Evolutionary conservation across 2,797 vertebrate species (phyloP), one percentile per base, ranked within the genome.

Genomic region (Dromococcyx pavoninus): DNA sequence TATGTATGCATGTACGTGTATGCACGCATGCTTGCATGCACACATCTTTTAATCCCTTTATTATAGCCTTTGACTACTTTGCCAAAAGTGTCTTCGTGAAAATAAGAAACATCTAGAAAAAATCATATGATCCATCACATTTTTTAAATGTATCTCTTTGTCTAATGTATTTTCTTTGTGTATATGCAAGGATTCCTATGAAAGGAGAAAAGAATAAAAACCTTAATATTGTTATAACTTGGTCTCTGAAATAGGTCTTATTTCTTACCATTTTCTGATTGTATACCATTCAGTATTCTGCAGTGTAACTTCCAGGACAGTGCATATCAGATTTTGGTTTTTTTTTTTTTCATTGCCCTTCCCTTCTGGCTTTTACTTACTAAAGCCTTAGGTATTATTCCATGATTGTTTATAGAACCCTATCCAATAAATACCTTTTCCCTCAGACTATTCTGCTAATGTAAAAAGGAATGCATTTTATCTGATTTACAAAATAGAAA

Each of bases 331-430:
- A 74, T 39, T 23, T 46, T 50, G 46, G 46, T 48, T 48, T 62
- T 85, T 16, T 87, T 71, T 75, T 71, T 77, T 71, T 77, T 74
- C 32, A 53, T 76, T 80, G 22, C 64, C 3, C 32, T 77, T 88
- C 27, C 25, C 37, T 69, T 92, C 50, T 86, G 73, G n/a, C 39
- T 93, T 75, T 66, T 50, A 53, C 51, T 90, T 81, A 64, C 46
- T 67, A 61, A 91, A 72, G 22, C 39, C 33, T 32, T 75, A 53
- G 41, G 25, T 81, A 92, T 93, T 86, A 77, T 85, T 86, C 39
- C 71, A 67, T 58, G 60, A 77, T 82, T 94, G 75, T 80, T 96
- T 93, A 91, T 53, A 89, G 73, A 93, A 95, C 83, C 6, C 30
- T 89, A 73, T 35, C 69, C 67, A 96, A 81, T 80, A 95, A 94